Percentiles rank a stretch among this genome's conserved stretches.
Conservation (phyloP, 2,113 vertebrate genomes). For the Nesoenas mayeri region DNA sequence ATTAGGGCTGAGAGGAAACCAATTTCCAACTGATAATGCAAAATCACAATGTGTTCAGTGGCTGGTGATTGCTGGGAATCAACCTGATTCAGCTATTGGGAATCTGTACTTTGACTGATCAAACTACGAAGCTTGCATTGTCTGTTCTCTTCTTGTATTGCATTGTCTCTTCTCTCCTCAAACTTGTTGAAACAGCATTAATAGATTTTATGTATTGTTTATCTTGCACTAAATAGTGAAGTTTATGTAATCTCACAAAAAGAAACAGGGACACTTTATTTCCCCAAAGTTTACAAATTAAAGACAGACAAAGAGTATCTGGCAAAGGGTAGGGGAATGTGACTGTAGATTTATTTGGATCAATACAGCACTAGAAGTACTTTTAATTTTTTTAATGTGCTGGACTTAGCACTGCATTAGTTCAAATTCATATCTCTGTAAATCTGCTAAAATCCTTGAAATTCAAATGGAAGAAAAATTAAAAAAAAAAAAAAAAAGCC, state of each 20-base stretch:
- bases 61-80: not conserved
- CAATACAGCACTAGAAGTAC: not conserved
- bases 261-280: not conserved
- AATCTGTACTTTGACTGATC: not conserved
- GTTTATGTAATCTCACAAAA: not conserved
- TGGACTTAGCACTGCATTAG: not conserved
- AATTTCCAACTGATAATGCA: not conserved
- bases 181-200: not conserved
- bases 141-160: not conserved
- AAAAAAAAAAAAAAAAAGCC: not conserved
- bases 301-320: not conserved
- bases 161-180: not conserved
- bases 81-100: not conserved
- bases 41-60: not conserved
- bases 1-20: not conserved
- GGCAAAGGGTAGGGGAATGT: not conserved
- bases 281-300: not conserved
- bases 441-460: not conserved
- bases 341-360: not conserved
- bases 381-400: not conserved
- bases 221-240: not conserved
- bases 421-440: not conserved
- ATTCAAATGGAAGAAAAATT: not conserved
- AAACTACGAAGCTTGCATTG: not conserved
- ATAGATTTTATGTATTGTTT: slow-evolving; percentile 1